phyloP scores from a whole-genome alignment of 1,140 invertebrate species.

The Heliconius congener region DNA sequence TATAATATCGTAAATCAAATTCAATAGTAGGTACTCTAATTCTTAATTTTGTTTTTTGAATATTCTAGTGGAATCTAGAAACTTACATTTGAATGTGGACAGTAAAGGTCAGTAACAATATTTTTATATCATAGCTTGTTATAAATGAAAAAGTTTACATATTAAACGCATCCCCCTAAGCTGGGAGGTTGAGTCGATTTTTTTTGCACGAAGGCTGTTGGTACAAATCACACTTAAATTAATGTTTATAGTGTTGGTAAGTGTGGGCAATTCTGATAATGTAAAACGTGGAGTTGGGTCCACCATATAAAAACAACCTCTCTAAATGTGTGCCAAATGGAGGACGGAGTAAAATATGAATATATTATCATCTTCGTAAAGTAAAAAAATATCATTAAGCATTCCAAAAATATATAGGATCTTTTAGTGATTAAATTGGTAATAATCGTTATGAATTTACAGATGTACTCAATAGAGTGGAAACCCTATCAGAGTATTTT shows the following conservation, averaged over 20 bases:
- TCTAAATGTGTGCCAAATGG: too few species aligned
- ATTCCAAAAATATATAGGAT: neutral
- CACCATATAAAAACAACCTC: too few species aligned
- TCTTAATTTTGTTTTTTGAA: neutral
- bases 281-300: too few species aligned
- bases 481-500: slow-evolving; percentile 54
- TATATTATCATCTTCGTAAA: too few species aligned
- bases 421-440: neutral
- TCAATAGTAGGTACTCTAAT: neutral
- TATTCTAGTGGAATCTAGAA: slow-evolving; percentile 42
- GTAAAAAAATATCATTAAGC: neutral
- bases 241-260: too few species aligned
- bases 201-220: too few species aligned
- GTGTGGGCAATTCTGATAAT: too few species aligned
- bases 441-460: slow-evolving; percentile 18
- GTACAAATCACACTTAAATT: too few species aligned
- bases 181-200: too few species aligned
- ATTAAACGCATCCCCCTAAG: too few species aligned
- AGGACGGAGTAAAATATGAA: too few species aligned
- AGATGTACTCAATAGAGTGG: slow-evolving; percentile 41
- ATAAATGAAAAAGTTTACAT: neutral
- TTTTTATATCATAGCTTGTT: neutral
- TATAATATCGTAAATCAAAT: neutral
- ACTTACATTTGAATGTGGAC: slow-evolving; percentile 25
- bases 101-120: slow-evolving; percentile 31